Evolutionary conservation across 2,797 vertebrate species (phyloP).

Genomic region (Thamnophis elegans): DNA sequence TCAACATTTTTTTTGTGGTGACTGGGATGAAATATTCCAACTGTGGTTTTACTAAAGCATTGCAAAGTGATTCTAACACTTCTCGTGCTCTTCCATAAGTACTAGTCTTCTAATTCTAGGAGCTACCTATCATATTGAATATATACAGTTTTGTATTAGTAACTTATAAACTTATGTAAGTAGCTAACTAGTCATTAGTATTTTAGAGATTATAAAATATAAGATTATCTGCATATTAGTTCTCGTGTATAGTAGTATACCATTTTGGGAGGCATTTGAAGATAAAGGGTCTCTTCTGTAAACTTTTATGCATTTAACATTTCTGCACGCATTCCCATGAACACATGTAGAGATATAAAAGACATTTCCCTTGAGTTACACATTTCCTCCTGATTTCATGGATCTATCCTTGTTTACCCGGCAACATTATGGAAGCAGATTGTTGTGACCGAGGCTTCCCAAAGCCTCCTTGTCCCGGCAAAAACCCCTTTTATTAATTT

Average conservation of each 20-base stretch:
- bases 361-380: not conserved
- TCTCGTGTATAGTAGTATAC: not conserved
- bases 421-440: not conserved
- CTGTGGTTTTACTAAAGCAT: too few species aligned
- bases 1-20: too few species aligned
- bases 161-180: not conserved
- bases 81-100: too few species aligned
- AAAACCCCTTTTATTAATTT: too few species aligned
- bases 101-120: too few species aligned
- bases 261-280: not conserved
- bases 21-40: too few species aligned
- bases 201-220: not conserved
- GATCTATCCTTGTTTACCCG: not conserved
- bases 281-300: not conserved
- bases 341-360: not conserved
- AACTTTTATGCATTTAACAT: not conserved
- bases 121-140: not conserved
- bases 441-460: too few species aligned
- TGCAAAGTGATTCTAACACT: too few species aligned
- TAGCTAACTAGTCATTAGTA: not conserved
- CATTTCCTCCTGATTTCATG: not conserved
- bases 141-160: not conserved
- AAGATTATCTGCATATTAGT: not conserved
- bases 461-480: too few species aligned
- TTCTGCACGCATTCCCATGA: not conserved